phyloP scores from a whole-genome alignment of 1,140 invertebrate species.

The Venturia canescens region DNA sequence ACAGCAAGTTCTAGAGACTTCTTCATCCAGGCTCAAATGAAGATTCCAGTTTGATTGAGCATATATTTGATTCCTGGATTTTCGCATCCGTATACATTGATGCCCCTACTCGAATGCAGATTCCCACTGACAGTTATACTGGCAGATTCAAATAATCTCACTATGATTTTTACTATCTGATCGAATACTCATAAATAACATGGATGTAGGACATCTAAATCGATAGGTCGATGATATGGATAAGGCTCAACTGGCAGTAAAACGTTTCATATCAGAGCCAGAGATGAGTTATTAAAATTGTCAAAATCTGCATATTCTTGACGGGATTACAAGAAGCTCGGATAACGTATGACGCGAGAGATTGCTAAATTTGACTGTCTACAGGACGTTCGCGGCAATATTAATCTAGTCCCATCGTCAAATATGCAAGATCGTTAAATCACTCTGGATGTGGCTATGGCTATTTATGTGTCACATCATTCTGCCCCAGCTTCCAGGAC shows the following conservation, averaged over 20 bases:
- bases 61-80: too few relatives aligned
- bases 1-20: too few relatives aligned
- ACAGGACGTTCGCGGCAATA: neutral
- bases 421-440: neutral
- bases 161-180: neutral
- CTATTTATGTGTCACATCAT: neutral
- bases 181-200: neutral
- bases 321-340: neutral
- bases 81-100: too few relatives aligned
- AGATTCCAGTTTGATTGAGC: too few relatives aligned
- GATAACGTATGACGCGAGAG: neutral
- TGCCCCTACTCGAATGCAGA: neutral
- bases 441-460: neutral
- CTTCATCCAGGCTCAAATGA: too few relatives aligned
- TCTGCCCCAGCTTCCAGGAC: neutral
- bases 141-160: neutral
- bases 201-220: neutral
- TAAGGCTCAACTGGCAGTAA: neutral
- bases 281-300: neutral
- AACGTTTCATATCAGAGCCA: neutral
- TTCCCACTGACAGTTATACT: neutral
- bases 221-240: neutral
- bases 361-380: neutral
- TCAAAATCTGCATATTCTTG: constrained; percentile 2
- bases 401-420: constrained; percentile 6